Evolutionary conservation across 2,888 invertebrate genomes (phyloP).

Genomic region (Scaptomyza reducta): DNA sequence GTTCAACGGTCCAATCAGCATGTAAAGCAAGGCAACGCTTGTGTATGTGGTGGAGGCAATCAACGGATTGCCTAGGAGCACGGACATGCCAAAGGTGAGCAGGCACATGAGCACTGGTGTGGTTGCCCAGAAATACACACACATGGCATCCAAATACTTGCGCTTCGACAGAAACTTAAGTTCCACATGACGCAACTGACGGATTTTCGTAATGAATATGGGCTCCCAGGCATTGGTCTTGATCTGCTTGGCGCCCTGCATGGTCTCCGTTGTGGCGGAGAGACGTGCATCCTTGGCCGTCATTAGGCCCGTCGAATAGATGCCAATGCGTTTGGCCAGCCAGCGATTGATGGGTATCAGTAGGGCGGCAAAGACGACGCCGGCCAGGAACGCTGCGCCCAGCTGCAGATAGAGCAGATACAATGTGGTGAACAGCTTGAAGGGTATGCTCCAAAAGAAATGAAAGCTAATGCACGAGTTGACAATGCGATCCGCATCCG

Average conservation of each 20-base stretch:
- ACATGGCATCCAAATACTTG: slow-evolving; percentile 98
- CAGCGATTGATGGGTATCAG: slow-evolving; percentile 96
- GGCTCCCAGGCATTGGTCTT: slow-evolving; percentile 98
- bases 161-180: slow-evolving; percentile 91
- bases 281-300: slow-evolving; percentile 94
- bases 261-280: slow-evolving; percentile 92
- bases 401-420: slow-evolving; percentile 94
- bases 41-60: slow-evolving; percentile 96
- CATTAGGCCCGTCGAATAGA: slow-evolving; percentile 95
- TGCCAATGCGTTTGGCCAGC: slow-evolving; percentile 94
- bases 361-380: slow-evolving; percentile 92
- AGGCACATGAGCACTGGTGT: slow-evolving; percentile 96
- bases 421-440: slow-evolving; percentile 91
- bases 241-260: slow-evolving; percentile 94
- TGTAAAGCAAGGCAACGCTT: slow-evolving; percentile 96
- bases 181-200: slow-evolving; percentile 89
- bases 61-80: slow-evolving; percentile 90
- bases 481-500: slow-evolving; percentile 97
- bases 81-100: slow-evolving; percentile 92
- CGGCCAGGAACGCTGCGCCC: slow-evolving; percentile 95
- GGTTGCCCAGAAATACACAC: slow-evolving; percentile 99
- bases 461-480: slow-evolving; percentile 98
- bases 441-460: slow-evolving; percentile 97
- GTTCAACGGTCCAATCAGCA: slow-evolving; percentile 97
- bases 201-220: slow-evolving; percentile 90